A percentile compares a stretch with the other conserved stretches of the same genome.
phyloP scores from a whole-genome alignment of 2,113 vertebrate genomes.

The Cephalopterus ornatus region DNA sequence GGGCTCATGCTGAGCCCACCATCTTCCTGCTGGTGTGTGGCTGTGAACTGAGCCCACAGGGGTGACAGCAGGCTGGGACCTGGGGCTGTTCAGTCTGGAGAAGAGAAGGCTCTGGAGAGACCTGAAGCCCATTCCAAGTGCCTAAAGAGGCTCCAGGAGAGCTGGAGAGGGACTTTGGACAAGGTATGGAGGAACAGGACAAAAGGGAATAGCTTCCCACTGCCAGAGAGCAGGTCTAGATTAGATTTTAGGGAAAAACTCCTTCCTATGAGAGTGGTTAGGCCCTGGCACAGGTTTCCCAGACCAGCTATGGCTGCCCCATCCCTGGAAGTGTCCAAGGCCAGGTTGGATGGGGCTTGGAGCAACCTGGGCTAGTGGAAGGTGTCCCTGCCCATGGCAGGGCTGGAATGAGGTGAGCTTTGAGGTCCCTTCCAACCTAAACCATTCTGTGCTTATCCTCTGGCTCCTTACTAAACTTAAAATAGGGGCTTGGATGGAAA shows the following conservation, averaged over 20 bases:
- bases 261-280: accelerated
- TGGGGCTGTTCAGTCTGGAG: neutral
- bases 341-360: accelerated
- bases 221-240: neutral
- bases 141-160: neutral
- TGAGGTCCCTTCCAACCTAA: neutral
- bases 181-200: neutral
- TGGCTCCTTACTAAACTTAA: neutral
- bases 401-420: neutral
- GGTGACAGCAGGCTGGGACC: neutral
- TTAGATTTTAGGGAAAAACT: neutral
- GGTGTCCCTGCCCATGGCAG: neutral
- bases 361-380: neutral
- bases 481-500: neutral
- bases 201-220: neutral
- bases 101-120: neutral
- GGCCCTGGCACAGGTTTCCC: neutral
- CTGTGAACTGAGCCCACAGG: neutral
- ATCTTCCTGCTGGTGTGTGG: neutral
- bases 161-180: neutral
- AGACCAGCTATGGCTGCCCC: neutral
- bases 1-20: neutral
- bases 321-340: neutral
- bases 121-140: accelerated
- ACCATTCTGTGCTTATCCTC: neutral